Percentiles rank a stretch among this genome's conserved stretches.
Conservation (phyloP, 2,113 vertebrate genomes). For the Cinclus mexicanus region DNA sequence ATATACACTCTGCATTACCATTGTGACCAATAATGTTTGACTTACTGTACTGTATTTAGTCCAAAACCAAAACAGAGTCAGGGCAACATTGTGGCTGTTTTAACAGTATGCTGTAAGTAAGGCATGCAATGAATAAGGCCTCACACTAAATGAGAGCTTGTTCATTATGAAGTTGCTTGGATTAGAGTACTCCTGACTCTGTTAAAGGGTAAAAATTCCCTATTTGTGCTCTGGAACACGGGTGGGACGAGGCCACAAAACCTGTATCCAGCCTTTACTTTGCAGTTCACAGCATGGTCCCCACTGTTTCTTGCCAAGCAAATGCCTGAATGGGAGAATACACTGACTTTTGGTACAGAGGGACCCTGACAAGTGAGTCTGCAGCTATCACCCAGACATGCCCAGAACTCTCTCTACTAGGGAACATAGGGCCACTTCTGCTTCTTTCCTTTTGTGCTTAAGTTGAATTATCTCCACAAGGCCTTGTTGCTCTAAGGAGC, state of each 20-base stretch:
- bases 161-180: slow-evolving; percentile 17
- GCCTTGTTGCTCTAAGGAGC: neutral
- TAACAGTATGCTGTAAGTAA: neutral
- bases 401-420: neutral
- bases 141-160: slow-evolving; percentile 38
- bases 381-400: neutral
- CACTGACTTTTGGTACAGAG: neutral
- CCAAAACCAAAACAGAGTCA: slow-evolving; percentile 51
- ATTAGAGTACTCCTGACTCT: slow-evolving; percentile 22
- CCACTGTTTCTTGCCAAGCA: neutral
- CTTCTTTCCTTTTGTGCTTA: neutral
- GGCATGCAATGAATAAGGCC: slow-evolving; percentile 18
- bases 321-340: neutral
- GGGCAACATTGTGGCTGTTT: neutral
- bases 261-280: neutral
- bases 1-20: slow-evolving; percentile 26
- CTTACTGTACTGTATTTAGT: slow-evolving; percentile 36
- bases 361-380: neutral
- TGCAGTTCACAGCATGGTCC: neutral
- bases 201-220: slow-evolving; percentile 25
- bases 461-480: neutral
- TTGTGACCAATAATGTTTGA: slow-evolving; percentile 65
- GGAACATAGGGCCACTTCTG: neutral
- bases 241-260: slow-evolving; percentile 3
- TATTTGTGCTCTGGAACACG: neutral